A percentile compares a stretch with the other conserved stretches of the same genome.
These are phyloP conservation scores for Aspidapion aeneum DNA, from an alignment of 2,888 invertebrate genomes.

Conservation along the genomic window DNA sequence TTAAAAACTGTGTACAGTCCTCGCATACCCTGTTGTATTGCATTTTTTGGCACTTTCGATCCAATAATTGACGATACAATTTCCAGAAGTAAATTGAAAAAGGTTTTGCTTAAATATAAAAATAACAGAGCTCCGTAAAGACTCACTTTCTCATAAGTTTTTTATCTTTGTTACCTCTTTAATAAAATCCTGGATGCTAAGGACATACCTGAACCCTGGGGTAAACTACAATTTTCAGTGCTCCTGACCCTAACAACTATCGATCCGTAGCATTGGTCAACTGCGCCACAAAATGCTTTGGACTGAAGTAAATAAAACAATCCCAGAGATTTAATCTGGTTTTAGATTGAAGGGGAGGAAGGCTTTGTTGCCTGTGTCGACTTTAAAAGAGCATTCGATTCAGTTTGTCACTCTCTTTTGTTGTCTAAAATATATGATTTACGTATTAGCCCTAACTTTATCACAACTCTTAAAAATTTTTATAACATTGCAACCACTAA, in stretches of 20 bases:
- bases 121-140: neutral
- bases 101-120: neutral
- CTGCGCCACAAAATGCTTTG: neutral
- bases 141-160: neutral
- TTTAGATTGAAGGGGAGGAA: neutral
- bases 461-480: neutral
- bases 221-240: neutral
- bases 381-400: neutral
- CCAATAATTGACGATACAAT: neutral
- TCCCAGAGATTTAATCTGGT: neutral
- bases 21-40: no score
- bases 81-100: no score
- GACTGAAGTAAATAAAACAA: neutral
- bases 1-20: neutral
- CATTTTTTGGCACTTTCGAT: neutral
- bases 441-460: no score
- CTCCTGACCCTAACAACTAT: neutral
- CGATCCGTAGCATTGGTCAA: neutral
- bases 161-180: neutral
- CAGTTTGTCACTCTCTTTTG: neutral
- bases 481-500: neutral
- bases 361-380: neutral
- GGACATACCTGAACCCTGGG: neutral
- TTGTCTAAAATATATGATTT: no score
- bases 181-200: neutral